These are phyloP conservation scores for Neoaliturus tenellus DNA, from an alignment of 2,888 invertebrate species.

Conservation along the genomic window DNA sequence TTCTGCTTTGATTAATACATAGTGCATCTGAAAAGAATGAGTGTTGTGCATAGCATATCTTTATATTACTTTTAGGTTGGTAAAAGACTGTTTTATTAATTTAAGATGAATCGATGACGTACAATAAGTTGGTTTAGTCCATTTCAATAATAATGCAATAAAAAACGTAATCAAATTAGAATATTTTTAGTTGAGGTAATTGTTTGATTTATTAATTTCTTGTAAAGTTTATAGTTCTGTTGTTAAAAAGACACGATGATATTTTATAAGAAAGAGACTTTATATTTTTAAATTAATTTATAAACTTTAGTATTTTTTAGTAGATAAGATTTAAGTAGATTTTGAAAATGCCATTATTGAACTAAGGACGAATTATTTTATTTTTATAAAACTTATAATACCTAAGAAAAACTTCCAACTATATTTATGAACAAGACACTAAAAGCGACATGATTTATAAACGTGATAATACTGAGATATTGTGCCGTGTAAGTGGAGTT, in stretches of 20 bases:
- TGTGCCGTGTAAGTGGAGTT: neutral
- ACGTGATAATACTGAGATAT: conserved; percentile 19
- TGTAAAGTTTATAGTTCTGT: no score
- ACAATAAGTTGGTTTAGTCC: no score
- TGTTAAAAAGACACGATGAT: no score
- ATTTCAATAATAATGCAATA: no score
- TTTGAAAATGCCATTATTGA: neutral
- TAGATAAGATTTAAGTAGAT: no score
- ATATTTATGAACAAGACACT: conserved; percentile 14
- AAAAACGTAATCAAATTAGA: no score
- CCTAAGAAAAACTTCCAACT: conserved; percentile 6
- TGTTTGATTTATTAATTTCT: neutral
- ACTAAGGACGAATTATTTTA: neutral
- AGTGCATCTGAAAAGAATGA: neutral
- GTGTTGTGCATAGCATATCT: neutral
- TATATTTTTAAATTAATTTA: no score
- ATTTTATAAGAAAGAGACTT: no score
- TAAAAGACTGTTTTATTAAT: conserved; percentile 16
- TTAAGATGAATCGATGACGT: neutral
- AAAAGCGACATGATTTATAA: neutral
- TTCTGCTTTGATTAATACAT: neutral
- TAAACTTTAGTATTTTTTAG: no score
- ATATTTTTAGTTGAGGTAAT: neutral
- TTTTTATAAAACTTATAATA: neutral
- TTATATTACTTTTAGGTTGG: conserved; percentile 2